Conservation (phyloP, 2,888 invertebrate genomes). For the Nipponacmea schrenckii region DNA sequence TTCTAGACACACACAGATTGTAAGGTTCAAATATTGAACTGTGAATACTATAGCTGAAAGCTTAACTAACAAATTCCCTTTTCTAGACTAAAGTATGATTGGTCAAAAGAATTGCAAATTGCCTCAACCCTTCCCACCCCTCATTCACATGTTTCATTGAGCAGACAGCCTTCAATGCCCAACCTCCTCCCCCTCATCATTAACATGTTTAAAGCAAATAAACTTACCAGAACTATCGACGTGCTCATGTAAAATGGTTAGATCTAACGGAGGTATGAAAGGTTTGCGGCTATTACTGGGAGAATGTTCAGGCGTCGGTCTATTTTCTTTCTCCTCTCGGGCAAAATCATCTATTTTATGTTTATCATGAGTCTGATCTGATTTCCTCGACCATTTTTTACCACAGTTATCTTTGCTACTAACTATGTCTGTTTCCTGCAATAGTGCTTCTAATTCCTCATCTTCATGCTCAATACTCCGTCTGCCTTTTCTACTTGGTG, state of each 20-base stretch:
- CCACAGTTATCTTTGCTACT: constrained; percentile 10
- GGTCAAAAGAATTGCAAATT: no score
- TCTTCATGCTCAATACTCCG: constrained; percentile 33
- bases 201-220: no score
- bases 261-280: constrained; percentile 71
- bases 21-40: no score
- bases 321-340: constrained; percentile 24
- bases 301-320: constrained; percentile 69
- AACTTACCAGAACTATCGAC: constrained; percentile 70
- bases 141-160: no score
- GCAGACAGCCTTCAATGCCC: not conserved
- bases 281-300: constrained; percentile 64
- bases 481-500: constrained; percentile 47
- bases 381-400: constrained; percentile 18
- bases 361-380: constrained; percentile 10
- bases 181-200: not conserved
- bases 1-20: no score
- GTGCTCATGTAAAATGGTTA: constrained; percentile 73
- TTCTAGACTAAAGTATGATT: no score
- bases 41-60: no score
- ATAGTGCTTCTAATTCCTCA: constrained; percentile 16
- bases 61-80: no score
- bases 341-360: constrained; percentile 6
- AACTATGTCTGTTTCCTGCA: constrained; percentile 27
- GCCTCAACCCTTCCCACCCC: no score